phyloP scores from a whole-genome alignment of 30 jellyfish, hydroid and myxozoan genomes.

The Pseudorhiza aurosa region DNA sequence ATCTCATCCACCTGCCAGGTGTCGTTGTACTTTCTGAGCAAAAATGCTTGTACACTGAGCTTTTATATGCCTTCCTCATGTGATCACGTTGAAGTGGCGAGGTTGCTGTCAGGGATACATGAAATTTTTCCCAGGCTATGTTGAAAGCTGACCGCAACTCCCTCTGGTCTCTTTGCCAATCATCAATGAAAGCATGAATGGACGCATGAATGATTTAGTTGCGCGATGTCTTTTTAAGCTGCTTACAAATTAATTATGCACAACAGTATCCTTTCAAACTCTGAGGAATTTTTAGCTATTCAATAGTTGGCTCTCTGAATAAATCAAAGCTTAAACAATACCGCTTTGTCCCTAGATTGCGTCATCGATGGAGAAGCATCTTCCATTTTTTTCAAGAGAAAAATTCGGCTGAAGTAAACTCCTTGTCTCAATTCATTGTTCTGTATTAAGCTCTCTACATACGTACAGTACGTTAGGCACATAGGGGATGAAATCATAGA shows the following conservation, averaged over 20 bases:
- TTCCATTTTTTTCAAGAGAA: too few relatives aligned
- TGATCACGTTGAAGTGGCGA: constrained; percentile 72
- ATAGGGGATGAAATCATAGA: too few relatives aligned
- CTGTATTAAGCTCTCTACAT: too few relatives aligned
- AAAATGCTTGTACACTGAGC: constrained; percentile 18
- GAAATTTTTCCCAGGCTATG: constrained; percentile 71
- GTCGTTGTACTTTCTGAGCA: constrained; percentile 24
- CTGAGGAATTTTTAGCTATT: neutral
- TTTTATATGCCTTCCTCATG: constrained; percentile 29
- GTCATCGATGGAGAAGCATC: neutral
- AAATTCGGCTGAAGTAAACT: too few relatives aligned
- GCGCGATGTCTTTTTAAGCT: constrained; percentile 18
- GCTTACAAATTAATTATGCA: constrained; percentile 58
- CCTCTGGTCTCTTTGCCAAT: constrained; percentile 69
- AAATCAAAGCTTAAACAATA: neutral
- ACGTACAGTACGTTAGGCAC: too few relatives aligned
- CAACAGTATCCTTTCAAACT: constrained; percentile 37
- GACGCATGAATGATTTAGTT: constrained; percentile 55
- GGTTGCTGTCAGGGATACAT: constrained; percentile 57
- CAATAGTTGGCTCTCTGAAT: neutral
- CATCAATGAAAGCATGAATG: constrained; percentile 39
- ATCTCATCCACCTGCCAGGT: constrained; percentile 14
- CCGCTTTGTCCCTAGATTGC: neutral
- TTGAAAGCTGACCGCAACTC: constrained; percentile 70
- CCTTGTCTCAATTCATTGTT: too few relatives aligned